Conservation (phyloP, 2,113 vertebrate species). For the Pachypanchax playfairii region DNA sequence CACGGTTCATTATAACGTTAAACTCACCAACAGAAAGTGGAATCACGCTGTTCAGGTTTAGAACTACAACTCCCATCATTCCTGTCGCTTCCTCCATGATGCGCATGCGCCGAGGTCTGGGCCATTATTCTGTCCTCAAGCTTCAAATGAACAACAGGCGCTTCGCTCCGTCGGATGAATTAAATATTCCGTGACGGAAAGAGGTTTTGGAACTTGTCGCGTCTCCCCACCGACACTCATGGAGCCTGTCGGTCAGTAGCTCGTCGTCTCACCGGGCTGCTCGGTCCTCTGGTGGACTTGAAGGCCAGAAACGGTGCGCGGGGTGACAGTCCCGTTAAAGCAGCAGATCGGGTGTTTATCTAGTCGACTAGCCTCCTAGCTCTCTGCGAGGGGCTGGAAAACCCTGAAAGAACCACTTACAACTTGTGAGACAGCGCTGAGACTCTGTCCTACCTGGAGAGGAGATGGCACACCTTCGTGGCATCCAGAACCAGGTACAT, state of each 20-base stretch:
- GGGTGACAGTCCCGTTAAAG: conserved; percentile 75
- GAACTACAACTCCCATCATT: conserved; percentile 74
- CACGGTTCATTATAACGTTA: too few species aligned
- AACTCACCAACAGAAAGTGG: too few species aligned
- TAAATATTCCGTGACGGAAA: conserved; percentile 65
- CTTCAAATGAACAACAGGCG: conserved; percentile 76
- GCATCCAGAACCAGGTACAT: conserved; percentile 82
- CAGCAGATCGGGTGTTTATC: conserved; percentile 73
- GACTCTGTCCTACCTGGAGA: conserved; percentile 45
- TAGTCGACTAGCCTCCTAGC: conserved; percentile 67
- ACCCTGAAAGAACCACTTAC: conserved; percentile 35
- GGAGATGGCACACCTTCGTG: conserved; percentile 80
- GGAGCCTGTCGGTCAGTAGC: conserved; percentile 64
- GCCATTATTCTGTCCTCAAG: conserved; percentile 80
- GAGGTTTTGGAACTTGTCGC: conserved; percentile 6
- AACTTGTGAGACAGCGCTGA: conserved; percentile 42
- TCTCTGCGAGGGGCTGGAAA: conserved; percentile 48
- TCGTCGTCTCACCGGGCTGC: conserved; percentile 51
- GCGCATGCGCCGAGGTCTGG: conserved; percentile 66
- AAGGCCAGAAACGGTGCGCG: conserved; percentile 76
- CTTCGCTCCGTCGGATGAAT: conserved; percentile 66
- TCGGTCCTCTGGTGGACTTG: conserved; percentile 56
- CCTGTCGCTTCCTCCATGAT: neutral
- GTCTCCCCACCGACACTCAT: conserved; percentile 51
- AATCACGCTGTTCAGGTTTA: neutral